Conservation (phyloP, 23 tunicate genomes). For the Corella eumyota region DNA sequence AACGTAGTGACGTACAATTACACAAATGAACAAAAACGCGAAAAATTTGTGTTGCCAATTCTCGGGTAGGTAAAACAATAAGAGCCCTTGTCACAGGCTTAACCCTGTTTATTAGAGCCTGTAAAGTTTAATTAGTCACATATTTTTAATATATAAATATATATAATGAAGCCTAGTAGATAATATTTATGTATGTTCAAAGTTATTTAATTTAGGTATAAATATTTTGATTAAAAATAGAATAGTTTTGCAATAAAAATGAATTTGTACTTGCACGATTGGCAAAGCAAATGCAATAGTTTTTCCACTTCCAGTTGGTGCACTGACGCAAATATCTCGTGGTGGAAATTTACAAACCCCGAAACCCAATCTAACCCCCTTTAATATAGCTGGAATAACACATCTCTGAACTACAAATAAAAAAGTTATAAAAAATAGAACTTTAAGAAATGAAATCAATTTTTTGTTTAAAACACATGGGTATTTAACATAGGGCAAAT, state of each 20-base stretch:
- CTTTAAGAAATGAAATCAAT: too few species aligned
- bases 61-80: conserved; percentile 52
- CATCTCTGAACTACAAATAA: conserved; percentile 30
- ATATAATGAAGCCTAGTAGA: too few species aligned
- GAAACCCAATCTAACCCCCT: conserved; percentile 6
- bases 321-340: conserved; percentile 57
- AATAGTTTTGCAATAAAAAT: neutral
- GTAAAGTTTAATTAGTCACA: too few species aligned
- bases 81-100: conserved; percentile 41
- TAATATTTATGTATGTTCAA: too few species aligned
- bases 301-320: conserved; percentile 83
- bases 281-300: conserved; percentile 68
- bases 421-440: too few species aligned
- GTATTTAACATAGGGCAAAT: too few species aligned
- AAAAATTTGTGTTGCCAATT: conserved; percentile 59
- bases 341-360: conserved; percentile 27
- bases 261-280: conserved; percentile 24
- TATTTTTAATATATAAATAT: too few species aligned
- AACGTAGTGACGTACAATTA: conserved; percentile 14
- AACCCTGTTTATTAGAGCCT: too few species aligned
- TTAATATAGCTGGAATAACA: conserved; percentile 33
- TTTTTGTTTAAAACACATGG: too few species aligned
- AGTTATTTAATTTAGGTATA: neutral
- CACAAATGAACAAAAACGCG: conserved; percentile 28
- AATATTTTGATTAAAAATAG: neutral